These are phyloP conservation scores for Cygnus atratus DNA, from an alignment of 2,113 vertebrate species.

Conservation along the genomic window DNA sequence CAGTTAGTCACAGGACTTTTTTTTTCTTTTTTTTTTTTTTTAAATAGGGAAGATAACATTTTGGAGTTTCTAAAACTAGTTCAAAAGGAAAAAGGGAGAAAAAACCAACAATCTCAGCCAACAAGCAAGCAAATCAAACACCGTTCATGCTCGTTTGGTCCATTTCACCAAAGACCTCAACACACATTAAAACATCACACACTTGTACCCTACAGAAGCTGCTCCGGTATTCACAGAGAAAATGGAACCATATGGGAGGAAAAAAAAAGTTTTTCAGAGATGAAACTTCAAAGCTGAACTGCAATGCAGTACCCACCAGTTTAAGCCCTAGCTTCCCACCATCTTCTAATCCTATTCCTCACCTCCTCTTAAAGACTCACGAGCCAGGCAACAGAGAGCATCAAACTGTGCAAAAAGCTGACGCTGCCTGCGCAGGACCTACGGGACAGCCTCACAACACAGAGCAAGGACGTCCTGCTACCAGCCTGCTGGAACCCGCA, in stretches of 20 bases:
- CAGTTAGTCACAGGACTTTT: neutral
- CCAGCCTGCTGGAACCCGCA: neutral
- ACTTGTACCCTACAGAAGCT: neutral
- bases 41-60: neutral
- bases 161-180: neutral
- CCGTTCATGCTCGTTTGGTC: accelerated
- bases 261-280: neutral
- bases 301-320: neutral
- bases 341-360: neutral
- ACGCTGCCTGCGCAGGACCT: neutral
- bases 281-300: neutral
- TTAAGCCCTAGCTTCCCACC: neutral
- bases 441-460: neutral
- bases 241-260: neutral
- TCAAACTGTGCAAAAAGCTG: neutral
- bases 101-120: neutral
- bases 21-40: neutral
- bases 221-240: neutral
- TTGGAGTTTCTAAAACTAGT: neutral
- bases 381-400: neutral
- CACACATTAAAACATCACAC: neutral
- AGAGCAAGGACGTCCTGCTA: neutral
- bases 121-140: neutral
- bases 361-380: neutral
- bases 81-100: neutral